These are phyloP conservation scores for Poecilus cupreus DNA, from an alignment of 2,888 invertebrate species.

Conservation along the genomic window DNA sequence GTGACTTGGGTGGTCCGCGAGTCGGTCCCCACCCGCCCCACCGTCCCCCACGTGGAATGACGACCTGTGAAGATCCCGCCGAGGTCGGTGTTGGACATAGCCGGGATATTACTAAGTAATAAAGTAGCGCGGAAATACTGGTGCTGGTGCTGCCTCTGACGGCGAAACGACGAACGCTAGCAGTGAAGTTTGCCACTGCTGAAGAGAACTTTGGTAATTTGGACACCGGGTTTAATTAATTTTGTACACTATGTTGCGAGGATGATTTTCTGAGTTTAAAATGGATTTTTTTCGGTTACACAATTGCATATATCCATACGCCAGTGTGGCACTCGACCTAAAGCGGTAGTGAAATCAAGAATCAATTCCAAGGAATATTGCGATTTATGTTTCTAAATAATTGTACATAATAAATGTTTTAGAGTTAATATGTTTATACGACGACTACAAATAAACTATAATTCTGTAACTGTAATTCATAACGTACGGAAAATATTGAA, in stretches of 20 bases:
- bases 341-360: no score
- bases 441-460: no score
- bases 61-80: not conserved
- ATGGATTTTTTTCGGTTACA: not conserved
- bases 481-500: no score
- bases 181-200: not conserved
- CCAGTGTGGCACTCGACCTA: no score
- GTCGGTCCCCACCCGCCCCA: not conserved
- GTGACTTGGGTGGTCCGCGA: constrained; percentile 48
- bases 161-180: no score
- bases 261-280: not conserved
- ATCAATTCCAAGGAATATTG: no score
- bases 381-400: no score
- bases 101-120: constrained; percentile 32
- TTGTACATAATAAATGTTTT: no score
- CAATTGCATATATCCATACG: no score
- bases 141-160: not conserved
- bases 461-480: no score
- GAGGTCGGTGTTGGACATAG: not conserved
- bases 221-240: not conserved
- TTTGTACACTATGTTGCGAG: not conserved
- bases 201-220: not conserved
- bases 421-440: no score
- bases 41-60: not conserved
- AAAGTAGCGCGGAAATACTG: constrained; percentile 20